Conservation (phyloP, 2,888 invertebrate genomes). For the Onchidella celtica region DNA sequence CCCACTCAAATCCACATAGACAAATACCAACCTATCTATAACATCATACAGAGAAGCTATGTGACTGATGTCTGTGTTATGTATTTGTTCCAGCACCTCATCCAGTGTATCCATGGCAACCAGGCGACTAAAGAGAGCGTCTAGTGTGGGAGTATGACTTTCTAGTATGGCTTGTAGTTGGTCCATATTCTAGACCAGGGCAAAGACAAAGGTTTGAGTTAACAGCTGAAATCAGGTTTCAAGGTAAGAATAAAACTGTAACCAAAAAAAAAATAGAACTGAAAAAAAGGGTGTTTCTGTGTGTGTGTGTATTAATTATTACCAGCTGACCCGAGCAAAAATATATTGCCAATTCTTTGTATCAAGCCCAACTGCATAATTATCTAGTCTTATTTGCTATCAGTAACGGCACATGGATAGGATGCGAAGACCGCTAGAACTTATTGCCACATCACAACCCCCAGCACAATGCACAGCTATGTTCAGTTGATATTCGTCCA, state of each 20-base stretch:
- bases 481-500: too few species aligned
- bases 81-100: neutral
- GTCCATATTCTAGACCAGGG: slow-evolving; percentile 31
- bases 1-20: neutral
- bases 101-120: slow-evolving; percentile 2
- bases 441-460: too few species aligned
- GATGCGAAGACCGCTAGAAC: too few species aligned
- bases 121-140: slow-evolving; percentile 32
- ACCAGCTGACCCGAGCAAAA: too few species aligned
- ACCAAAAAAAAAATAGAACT: neutral
- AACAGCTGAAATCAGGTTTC: neutral
- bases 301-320: neutral
- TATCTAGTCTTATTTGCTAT: too few species aligned
- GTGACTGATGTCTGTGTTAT: neutral
- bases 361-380: too few species aligned
- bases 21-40: slow-evolving; percentile 34
- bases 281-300: neutral
- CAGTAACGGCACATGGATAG: too few species aligned
- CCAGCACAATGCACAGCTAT: too few species aligned
- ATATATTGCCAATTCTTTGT: too few species aligned
- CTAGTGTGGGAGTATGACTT: slow-evolving; percentile 9
- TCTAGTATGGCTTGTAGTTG: slow-evolving; percentile 17
- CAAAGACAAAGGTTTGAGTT: too few species aligned
- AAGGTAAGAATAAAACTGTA: neutral
- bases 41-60: slow-evolving; percentile 42